Evolutionary conservation across 1,140 invertebrate genomes (phyloP), one percentile per base, ranked within the genome.

Genomic region (Drosophila repletoides): DNA sequence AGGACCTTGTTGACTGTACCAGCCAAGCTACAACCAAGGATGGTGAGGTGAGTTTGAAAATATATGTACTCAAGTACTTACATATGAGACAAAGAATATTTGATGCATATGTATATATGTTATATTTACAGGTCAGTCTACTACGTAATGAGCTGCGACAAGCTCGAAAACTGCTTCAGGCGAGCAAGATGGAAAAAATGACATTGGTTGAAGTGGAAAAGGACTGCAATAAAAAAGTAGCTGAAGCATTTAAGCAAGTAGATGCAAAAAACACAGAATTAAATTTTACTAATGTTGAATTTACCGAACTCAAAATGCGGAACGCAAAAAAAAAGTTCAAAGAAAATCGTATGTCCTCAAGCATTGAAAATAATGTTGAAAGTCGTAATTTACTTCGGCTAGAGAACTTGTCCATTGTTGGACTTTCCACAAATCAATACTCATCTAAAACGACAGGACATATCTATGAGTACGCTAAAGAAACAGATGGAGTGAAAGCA

Each of bases 141-240:
- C 59, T 89, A 1, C 84, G 88, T 2, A 77, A 87, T 53, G 84
- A 89, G 31, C 33, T 89, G 6, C 83, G 65, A 9, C 80, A 89
- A 31, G 22, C 81, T 3, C 72, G 79, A 6, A 77, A 88, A 29
- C 68, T 89, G 36, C 66, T 88, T 12, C 73, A 89, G 33, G 71
- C 46, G 19, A 76, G 69, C 24, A 88, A 87, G 52, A 74, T 88
- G 60, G 88, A 89, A 14, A 89, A 86, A 17, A 59, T 89, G 0
- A 48, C 71, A 2, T 29, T 65, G 17, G 68, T 65, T 1, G 83
- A 88, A 40, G 76, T 43, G 0, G 69, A 74, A 43, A 56, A 41
- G 5, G 74, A 88, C 10, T 81, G 76, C 34, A 81, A 69, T 21
- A 52, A 56, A n/a, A 88, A 88, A 45, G 69, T 83, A 6, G 65